Conservation (phyloP, 2,113 vertebrate genomes). For the Prinia subflava region DNA sequence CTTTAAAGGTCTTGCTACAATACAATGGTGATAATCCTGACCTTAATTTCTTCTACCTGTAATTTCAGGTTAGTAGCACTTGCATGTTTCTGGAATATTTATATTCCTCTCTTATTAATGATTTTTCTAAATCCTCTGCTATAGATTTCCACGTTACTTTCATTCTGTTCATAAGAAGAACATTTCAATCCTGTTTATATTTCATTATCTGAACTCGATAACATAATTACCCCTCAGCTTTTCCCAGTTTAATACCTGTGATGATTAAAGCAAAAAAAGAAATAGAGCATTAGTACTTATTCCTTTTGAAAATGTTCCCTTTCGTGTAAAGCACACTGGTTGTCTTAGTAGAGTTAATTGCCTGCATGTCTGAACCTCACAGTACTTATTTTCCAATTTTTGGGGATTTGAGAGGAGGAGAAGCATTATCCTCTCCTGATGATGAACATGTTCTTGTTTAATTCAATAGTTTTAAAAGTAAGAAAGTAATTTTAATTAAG, state of each 20-base stretch:
- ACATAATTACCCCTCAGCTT: neutral
- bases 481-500: neutral
- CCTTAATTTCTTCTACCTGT: neutral
- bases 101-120: neutral
- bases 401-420: neutral
- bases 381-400: neutral
- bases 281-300: neutral
- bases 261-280: neutral
- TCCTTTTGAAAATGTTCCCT: neutral
- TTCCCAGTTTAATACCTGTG: neutral
- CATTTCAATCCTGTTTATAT: neutral
- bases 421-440: neutral
- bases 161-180: neutral
- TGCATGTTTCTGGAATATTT: neutral
- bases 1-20: neutral
- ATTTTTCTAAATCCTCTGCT: neutral
- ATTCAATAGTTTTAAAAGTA: neutral
- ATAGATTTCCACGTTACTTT: neutral
- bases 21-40: neutral
- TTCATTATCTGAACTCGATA: neutral
- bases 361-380: neutral
- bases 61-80: neutral
- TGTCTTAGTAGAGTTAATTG: neutral
- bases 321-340: neutral
- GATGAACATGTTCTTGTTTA: neutral